Percentiles rank a stretch among this genome's conserved stretches.
Conservation (phyloP, 2,797 vertebrate genomes). For the Neosilurus hyrtlii region DNA sequence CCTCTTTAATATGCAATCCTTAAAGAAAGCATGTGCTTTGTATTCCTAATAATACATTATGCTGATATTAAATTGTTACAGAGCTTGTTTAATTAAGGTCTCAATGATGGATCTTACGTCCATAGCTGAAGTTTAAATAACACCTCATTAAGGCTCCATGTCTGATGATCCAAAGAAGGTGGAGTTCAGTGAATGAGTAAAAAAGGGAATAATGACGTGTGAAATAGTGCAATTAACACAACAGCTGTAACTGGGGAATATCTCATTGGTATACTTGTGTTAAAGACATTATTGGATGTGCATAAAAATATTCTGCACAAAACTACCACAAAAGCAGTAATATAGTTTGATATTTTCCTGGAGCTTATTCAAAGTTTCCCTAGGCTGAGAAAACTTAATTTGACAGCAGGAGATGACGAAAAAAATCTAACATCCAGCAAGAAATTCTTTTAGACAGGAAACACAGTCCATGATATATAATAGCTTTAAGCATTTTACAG, state of each 20-base stretch:
- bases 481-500: not conserved
- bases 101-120: constrained; percentile 23
- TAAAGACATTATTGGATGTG: not conserved
- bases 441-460: constrained; percentile 11
- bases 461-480: constrained; percentile 7
- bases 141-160: constrained; percentile 30
- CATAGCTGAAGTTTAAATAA: not conserved
- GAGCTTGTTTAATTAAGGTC: constrained; percentile 12
- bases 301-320: not conserved
- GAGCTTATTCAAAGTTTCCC: not conserved
- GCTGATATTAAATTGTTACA: not conserved
- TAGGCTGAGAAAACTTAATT: not conserved
- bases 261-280: not conserved
- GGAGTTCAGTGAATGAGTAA: not conserved
- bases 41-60: not conserved
- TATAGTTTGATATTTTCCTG: not conserved
- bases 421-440: not conserved
- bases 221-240: constrained; percentile 7
- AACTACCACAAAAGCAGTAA: not conserved
- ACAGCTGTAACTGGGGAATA: not conserved
- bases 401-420: not conserved
- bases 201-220: not conserved
- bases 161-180: constrained; percentile 6
- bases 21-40: not conserved
- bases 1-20: not conserved